Base-by-base conservation (phyloP, 2,888 invertebrate genomes). In the Cynaeus angustus region DNA sequence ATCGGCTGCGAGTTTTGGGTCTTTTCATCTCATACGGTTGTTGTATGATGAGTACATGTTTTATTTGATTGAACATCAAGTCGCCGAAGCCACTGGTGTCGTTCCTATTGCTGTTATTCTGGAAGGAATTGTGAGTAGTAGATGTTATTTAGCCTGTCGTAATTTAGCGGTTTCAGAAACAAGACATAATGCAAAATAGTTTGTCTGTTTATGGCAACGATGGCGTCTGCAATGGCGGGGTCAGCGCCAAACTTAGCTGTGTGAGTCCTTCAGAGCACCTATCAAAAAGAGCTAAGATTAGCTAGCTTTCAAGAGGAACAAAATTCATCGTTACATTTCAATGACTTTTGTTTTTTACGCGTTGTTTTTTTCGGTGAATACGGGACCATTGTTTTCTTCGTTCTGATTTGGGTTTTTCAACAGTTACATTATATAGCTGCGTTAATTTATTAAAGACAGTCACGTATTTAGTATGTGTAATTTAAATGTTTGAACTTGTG, bases 31-130 rank as follows among this genome's bases (percentile, higher is more conserved):
- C 77, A 96, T 99, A 81, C 93, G 99, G 48, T 89, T 99, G 81
- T 90, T 99, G 68, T 99, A 98, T 85, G 99, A 99, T 86, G 99
- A 99, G 86, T 99, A 98, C 86, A 98, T 99, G 94, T 97, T 98
- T 87, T 99, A 97, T 86, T 89, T 99, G 80, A 95, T 99, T 79
- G 99, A 99, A 87, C 96, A 97, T 81, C 94, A 96, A 86, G 97
- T 99, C 30, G 98, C 99, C 43, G 90, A 92, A 82, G 96, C 96
- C 58, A 93, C 92, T 62, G 92, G 93, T 75, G 93, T 94, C 82
- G 96, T 97, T 76, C 96, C 98, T 68, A 97, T 99, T 82, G 96
- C 97, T 77, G 97, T 98, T 72, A 96, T 98, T 92, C 85, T 88
- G 59, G 88, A 87, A 81, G 90, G 90, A 79, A 89, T 89, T 81